Conservation (phyloP, 2,888 invertebrate species). For the Mycogona germanica region DNA sequence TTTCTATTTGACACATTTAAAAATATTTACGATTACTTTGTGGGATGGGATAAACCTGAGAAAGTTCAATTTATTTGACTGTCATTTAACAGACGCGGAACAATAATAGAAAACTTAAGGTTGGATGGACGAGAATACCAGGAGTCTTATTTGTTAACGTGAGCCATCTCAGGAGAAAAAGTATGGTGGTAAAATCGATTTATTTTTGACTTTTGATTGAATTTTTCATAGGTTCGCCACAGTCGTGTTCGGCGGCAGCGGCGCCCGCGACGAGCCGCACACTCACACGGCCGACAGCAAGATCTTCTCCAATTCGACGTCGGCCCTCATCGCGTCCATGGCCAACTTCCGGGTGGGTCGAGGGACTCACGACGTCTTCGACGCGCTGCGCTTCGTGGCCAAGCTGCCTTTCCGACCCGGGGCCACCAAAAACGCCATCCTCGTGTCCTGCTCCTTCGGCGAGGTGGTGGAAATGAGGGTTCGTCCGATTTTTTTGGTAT, state of each 20-base stretch:
- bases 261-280: slow-evolving; percentile 56
- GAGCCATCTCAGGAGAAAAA: no score
- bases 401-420: slow-evolving; percentile 65
- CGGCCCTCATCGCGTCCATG: slow-evolving; percentile 45
- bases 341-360: slow-evolving; percentile 50
- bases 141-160: no score
- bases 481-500: no score
- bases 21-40: no score
- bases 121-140: no score
- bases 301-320: slow-evolving; percentile 50
- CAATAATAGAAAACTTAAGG: no score
- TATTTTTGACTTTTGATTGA: neutral
- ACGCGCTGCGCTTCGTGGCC: slow-evolving; percentile 58
- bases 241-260: slow-evolving; percentile 67
- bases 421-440: slow-evolving; percentile 65
- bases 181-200: neutral
- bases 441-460: slow-evolving; percentile 68
- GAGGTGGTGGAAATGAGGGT: slow-evolving; percentile 54
- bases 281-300: slow-evolving; percentile 55
- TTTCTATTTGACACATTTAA: no score
- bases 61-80: no score
- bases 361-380: slow-evolving; percentile 56
- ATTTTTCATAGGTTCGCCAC: slow-evolving; percentile 53
- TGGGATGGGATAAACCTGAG: no score
- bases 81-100: no score